Conservation (phyloP, 2,888 invertebrate species). For the Epirrhoe tristata region DNA sequence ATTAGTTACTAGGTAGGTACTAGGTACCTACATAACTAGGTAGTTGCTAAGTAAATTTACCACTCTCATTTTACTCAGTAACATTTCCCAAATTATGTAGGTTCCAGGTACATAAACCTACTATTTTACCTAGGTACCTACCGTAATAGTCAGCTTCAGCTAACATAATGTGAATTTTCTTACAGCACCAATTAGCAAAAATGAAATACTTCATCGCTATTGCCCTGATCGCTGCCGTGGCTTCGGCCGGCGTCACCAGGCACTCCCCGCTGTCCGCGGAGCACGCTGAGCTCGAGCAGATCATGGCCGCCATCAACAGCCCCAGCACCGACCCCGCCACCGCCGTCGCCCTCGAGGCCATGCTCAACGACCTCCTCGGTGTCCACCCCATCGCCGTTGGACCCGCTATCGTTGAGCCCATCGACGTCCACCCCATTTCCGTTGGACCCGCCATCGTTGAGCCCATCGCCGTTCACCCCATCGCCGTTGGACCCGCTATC, state of each 20-base stretch:
- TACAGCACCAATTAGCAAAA: constrained; percentile 33
- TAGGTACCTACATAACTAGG: too few relatives aligned
- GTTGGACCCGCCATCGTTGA: constrained; percentile 24
- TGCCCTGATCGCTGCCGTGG: constrained; percentile 66
- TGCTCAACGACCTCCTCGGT: background rate
- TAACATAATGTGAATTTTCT: background rate
- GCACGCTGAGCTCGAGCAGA: constrained; percentile 34
- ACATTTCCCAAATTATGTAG: too few relatives aligned
- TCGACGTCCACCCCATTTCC: constrained; percentile 34
- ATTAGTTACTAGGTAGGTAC: too few relatives aligned
- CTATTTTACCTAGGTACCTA: too few relatives aligned
- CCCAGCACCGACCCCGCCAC: constrained; percentile 48
- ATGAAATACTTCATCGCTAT: constrained; percentile 71
- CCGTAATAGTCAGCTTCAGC: background rate
- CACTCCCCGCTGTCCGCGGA: constrained; percentile 40
- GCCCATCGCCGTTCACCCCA: constrained; percentile 18
- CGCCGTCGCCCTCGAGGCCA: constrained; percentile 36
- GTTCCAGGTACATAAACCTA: too few relatives aligned
- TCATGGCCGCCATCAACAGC: constrained; percentile 48
- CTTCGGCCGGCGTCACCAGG: constrained; percentile 57
- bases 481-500: constrained; percentile 28
- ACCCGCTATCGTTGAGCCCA: constrained; percentile 41
- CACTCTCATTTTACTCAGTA: too few relatives aligned
- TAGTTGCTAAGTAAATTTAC: too few relatives aligned
- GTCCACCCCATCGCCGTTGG: constrained; percentile 5